phyloP scores from a whole-genome alignment of 2,888 invertebrate genomes.

The Malthinus seriepunctatus region DNA sequence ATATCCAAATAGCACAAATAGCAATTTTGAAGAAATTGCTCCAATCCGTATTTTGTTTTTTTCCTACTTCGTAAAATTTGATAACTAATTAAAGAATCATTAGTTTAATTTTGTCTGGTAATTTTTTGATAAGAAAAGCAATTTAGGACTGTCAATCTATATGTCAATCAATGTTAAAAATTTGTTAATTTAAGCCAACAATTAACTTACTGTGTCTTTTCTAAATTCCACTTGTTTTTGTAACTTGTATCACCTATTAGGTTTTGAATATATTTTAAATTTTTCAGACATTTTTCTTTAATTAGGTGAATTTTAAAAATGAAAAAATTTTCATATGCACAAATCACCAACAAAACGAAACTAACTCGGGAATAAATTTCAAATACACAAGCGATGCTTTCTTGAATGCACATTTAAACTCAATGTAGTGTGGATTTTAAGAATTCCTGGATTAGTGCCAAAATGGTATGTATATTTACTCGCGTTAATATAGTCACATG shows the following conservation, averaged over 20 bases:
- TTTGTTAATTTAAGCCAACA: too few relatives aligned
- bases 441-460: conserved; percentile 29
- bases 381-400: conserved; percentile 7
- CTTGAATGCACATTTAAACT: conserved; percentile 1
- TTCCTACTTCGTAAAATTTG: too few relatives aligned
- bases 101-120: too few relatives aligned
- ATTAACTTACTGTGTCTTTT: too few relatives aligned
- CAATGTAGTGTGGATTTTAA: conserved; percentile 11
- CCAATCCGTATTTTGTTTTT: too few relatives aligned
- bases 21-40: too few relatives aligned
- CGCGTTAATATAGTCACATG: conserved; percentile 11
- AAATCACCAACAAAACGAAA: neutral
- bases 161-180: too few relatives aligned
- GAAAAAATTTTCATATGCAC: neutral
- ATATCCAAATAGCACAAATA: too few relatives aligned
- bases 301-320: conserved; percentile 16
- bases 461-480: conserved; percentile 11
- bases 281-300: conserved; percentile 15
- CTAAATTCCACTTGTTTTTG: conserved; percentile 6
- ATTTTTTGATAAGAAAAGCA: too few relatives aligned
- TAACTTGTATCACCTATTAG: neutral
- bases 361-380: neutral
- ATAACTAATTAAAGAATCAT: too few relatives aligned
- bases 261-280: conserved; percentile 16
- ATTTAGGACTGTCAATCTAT: too few relatives aligned